Evolutionary conservation across 92 coral and sea anemone species (phyloP).

Genomic region (Siderastrea siderea): DNA sequence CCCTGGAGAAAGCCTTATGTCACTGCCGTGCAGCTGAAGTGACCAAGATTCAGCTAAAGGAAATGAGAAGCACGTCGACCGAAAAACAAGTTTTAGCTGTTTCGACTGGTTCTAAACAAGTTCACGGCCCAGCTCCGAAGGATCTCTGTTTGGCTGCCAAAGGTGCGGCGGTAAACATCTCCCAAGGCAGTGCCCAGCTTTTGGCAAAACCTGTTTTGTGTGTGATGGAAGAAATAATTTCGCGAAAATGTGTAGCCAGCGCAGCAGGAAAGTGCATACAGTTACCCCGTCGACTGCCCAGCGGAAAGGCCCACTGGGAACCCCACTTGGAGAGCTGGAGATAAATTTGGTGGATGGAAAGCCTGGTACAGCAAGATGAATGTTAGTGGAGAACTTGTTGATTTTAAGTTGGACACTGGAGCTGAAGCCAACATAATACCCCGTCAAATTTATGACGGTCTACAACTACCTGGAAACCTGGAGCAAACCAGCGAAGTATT

Average conservation of each 20-base stretch:
- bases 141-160: conserved; percentile 13
- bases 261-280: background rate
- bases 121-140: background rate
- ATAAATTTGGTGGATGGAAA: background rate
- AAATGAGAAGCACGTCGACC: background rate
- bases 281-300: background rate
- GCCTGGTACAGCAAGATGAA: conserved; percentile 3
- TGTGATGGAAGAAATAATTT: conserved; percentile 25
- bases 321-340: background rate
- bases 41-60: background rate
- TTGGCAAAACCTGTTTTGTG: background rate
- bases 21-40: background rate
- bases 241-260: conserved; percentile 8
- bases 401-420: conserved; percentile 2
- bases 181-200: conserved; percentile 6
- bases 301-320: background rate
- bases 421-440: background rate
- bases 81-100: background rate
- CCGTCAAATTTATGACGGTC: background rate
- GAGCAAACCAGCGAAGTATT: background rate
- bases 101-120: background rate
- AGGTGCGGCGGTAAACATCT: conserved; percentile 26
- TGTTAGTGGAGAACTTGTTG: background rate
- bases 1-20: background rate
- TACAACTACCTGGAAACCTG: background rate